phyloP scores from a whole-genome alignment of 2,888 invertebrate species.

The Heliconius cydno region DNA sequence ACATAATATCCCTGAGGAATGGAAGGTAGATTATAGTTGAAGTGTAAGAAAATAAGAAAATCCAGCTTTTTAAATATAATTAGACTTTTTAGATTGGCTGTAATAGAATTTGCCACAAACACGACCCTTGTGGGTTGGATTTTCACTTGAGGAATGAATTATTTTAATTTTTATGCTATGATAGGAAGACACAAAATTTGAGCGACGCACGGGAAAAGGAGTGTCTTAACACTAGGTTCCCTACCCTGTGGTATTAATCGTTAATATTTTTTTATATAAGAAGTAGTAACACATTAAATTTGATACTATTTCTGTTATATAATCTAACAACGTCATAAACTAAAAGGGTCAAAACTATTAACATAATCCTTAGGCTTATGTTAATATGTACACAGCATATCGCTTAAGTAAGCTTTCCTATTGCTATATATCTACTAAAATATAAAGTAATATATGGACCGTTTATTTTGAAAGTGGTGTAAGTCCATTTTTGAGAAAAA shows the following conservation, averaged over 20 bases:
- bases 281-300: neutral
- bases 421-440: neutral
- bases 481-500: no score
- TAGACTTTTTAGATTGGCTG: neutral
- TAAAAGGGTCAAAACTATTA: slow-evolving; percentile 1
- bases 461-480: no score
- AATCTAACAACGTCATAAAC: neutral
- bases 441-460: slow-evolving; percentile 2
- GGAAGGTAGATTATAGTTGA: neutral
- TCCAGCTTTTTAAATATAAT: neutral
- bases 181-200: no score
- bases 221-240: no score
- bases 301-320: neutral
- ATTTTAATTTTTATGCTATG: no score
- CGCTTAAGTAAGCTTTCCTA: neutral
- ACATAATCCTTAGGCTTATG: neutral
- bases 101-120: neutral
- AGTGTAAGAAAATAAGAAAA: neutral
- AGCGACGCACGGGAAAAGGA: no score
- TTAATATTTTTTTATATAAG: neutral
- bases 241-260: no score
- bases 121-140: no score
- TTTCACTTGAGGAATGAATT: no score
- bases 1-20: neutral
- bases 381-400: slow-evolving; percentile 2